Evolutionary conservation across 2,888 invertebrate genomes (phyloP), one percentile per base, ranked within the genome.

Genomic region (Phengaris alcon): DNA sequence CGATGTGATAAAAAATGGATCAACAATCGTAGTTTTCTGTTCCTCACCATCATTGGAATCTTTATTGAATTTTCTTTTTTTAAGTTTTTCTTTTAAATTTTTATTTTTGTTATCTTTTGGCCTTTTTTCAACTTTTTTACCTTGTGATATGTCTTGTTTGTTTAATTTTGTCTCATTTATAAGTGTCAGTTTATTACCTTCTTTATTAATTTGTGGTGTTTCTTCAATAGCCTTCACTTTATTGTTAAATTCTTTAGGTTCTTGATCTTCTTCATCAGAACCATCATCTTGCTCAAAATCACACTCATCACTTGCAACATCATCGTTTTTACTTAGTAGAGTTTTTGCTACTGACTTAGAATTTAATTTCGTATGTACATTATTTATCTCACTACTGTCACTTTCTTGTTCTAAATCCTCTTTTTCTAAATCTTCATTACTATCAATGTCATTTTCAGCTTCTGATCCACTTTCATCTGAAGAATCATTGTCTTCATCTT

Each of bases 1-100:
- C 22, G 90, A 83, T 13, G 92, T 94, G 51, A 90, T 88, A 78
- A 94, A 94, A 82, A 94, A 94, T 54, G 93, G 90, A 84, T 94
- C 94, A 6, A 89, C 90, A 57, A 89, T 84, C 84, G 90, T 92
- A 44, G 81, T 84, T 9, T 83, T 84, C 75, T 79, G 76, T 8
- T 77, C 59, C 44, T 81, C 80, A 72, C 55, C 46, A 46, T 85
- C 84, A 74, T 83, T 81, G 10, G 57, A 72, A 68, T 84, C 85
- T 79, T 88, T 90, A 73, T 88, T 89, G 57, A 90, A 87, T 77
- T 88, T 90, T 22, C 88, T 84, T 73, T 85, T 84, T 8, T 85
- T 78, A 57, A 91, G 82, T 77, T 93, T 93, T 15, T 90, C 88
- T 78, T 89, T 90, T 2, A 92, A 84, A 74, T 89, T 90, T 76